A percentile compares a stretch with the other conserved stretches of the same genome.
Evolutionary conservation across 2,797 vertebrate species (phyloP).

Genomic region (Pitangus sulphuratus): DNA sequence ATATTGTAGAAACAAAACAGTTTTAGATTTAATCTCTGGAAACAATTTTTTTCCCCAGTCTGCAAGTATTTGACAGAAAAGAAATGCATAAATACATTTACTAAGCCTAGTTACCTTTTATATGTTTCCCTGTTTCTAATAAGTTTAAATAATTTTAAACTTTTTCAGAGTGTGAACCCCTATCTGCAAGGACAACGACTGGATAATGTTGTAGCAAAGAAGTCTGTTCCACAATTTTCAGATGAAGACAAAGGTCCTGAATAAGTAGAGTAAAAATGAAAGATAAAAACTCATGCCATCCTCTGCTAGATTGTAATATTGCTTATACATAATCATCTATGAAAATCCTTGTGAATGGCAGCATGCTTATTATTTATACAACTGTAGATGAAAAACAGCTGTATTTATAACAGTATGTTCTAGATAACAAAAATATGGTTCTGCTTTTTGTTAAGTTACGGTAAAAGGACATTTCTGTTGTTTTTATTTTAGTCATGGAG

Average conservation of each 20-base stretch:
- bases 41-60: background rate
- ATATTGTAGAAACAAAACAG: background rate
- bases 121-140: background rate
- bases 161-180: constrained; percentile 89
- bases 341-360: constrained; percentile 64
- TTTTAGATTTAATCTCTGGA: background rate
- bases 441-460: constrained; percentile 76
- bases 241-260: constrained; percentile 85
- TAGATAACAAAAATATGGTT: constrained; percentile 66
- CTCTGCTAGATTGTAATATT: background rate
- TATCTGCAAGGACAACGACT: constrained; percentile 94
- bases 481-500: constrained; percentile 61
- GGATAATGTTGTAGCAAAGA: constrained; percentile 97
- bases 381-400: constrained; percentile 70
- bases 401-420: constrained; percentile 70
- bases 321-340: constrained; percentile 56
- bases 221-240: constrained; percentile 94
- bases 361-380: constrained; percentile 76
- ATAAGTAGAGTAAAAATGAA: constrained; percentile 66
- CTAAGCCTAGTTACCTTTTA: background rate
- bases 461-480: constrained; percentile 64
- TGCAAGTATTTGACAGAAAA: background rate
- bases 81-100: background rate
- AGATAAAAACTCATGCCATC: background rate
- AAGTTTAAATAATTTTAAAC: background rate